Conservation (phyloP, 2,113 vertebrate genomes). For the Aythya baeri region DNA sequence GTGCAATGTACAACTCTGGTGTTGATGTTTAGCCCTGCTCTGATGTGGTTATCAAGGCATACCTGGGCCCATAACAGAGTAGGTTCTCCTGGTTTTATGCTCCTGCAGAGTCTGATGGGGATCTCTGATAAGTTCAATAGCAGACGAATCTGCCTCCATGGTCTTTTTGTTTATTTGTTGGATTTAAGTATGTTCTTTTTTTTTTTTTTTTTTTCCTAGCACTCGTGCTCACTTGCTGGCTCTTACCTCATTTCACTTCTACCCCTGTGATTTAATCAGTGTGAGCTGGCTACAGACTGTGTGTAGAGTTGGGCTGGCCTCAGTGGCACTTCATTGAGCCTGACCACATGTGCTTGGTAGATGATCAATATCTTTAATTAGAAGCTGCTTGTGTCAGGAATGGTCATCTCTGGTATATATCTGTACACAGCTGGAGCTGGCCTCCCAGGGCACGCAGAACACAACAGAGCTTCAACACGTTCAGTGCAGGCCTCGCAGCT, state of each 20-base stretch:
- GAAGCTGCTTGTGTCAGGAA: neutral
- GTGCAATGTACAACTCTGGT: neutral
- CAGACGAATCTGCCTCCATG: neutral
- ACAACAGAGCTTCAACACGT: rapidly evolving
- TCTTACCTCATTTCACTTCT: neutral
- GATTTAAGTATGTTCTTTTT: neutral
- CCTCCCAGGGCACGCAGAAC: neutral
- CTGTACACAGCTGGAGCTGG: neutral
- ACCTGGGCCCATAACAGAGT: neutral
- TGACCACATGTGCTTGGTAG: rapidly evolving
- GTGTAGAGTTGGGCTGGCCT: neutral
- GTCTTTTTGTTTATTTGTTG: neutral
- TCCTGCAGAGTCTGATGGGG: neutral
- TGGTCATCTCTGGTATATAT: neutral
- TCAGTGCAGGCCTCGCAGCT: rapidly evolving
- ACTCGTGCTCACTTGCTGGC: rapidly evolving
- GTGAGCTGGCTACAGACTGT: neutral
- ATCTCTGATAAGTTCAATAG: neutral
- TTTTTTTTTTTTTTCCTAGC: neutral
- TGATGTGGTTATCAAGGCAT: neutral
- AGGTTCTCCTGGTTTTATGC: neutral
- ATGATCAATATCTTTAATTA: neutral
- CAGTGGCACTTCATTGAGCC: neutral
- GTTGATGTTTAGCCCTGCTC: neutral
- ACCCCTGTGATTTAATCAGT: neutral